Evolutionary conservation across 2,113 vertebrate genomes (phyloP).

Genomic region (Paracanthobrama guichenoti): DNA sequence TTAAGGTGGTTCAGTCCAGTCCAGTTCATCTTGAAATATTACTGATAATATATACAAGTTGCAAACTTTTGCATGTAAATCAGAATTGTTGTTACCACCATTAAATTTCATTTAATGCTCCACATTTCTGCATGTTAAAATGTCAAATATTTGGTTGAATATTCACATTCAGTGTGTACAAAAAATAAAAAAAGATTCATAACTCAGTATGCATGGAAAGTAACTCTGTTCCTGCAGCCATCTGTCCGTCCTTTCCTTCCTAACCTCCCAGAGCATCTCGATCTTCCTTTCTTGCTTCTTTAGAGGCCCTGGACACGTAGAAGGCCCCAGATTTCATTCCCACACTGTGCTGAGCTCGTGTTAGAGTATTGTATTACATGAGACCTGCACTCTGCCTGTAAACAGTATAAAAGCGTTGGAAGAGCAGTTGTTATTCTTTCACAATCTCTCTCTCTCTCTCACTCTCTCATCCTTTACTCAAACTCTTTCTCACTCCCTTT

Average conservation of each 20-base stretch:
- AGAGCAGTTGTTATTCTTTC: conserved; percentile 63
- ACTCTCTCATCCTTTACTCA: conserved; percentile 36
- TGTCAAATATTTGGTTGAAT: background rate
- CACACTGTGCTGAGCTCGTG: conserved; percentile 52
- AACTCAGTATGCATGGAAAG: conserved; percentile 2
- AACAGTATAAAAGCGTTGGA: conserved; percentile 63
- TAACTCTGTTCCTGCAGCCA: too few species aligned
- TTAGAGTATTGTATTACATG: conserved; percentile 64
- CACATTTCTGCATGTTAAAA: background rate
- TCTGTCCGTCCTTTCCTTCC: background rate
- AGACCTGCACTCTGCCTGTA: conserved; percentile 61
- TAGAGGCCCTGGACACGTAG: conserved; percentile 29
- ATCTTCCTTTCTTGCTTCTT: conserved; percentile 43
- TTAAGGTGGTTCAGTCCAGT: too few species aligned
- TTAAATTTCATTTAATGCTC: background rate
- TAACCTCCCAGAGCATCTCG: conserved; percentile 32
- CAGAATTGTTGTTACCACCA: background rate
- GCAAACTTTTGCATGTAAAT: too few species aligned
- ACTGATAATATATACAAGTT: too few species aligned
- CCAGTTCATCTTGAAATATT: too few species aligned
- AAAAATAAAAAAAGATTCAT: too few species aligned
- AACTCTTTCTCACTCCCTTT: conserved; percentile 52
- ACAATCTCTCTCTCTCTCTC: conserved; percentile 35
- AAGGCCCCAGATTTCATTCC: conserved; percentile 52
- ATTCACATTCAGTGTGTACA: background rate